Conservation (phyloP, 30 jellyfish, hydroid and myxozoan species). For the Chironex yamaguchii region DNA sequence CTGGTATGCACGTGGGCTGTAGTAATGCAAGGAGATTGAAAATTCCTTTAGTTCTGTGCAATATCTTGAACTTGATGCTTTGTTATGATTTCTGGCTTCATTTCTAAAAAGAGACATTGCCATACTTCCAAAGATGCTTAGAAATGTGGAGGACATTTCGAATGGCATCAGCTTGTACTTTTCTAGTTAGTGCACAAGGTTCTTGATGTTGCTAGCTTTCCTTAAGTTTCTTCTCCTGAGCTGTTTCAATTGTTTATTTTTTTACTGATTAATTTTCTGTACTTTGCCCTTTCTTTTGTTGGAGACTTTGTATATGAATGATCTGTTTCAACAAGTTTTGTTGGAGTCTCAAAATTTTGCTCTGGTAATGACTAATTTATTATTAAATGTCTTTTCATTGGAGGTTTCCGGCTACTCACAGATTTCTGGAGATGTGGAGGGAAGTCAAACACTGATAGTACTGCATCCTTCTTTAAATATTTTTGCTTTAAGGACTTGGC, state of each 20-base stretch:
- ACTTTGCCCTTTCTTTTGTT: neutral
- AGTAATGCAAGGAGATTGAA: constrained; percentile 26
- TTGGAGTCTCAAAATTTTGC: neutral
- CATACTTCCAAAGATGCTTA: too few species aligned
- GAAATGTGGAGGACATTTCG: too few species aligned
- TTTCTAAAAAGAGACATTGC: too few species aligned
- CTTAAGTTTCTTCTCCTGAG: too few species aligned
- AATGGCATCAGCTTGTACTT: too few species aligned
- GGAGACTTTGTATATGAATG: neutral
- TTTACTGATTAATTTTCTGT: constrained; percentile 1
- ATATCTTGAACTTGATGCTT: neutral
- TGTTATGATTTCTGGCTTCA: neutral
- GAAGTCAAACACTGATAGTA: constrained; percentile 36
- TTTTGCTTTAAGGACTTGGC: neutral
- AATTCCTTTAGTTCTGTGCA: constrained; percentile 16
- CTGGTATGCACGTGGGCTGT: constrained; percentile 33
- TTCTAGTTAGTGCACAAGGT: too few species aligned
- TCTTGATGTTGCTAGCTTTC: too few species aligned
- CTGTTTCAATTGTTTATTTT: neutral
- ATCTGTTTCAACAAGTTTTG: neutral
- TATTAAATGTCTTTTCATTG: neutral
- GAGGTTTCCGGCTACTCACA: constrained; percentile 7
- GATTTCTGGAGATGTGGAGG: constrained; percentile 27
- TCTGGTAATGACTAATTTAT: neutral
- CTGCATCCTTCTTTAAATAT: constrained; percentile 31